A percentile compares a stretch with the other conserved stretches of the same genome.
Conservation (phyloP, 2,888 invertebrate species). For the Therioaphis trifolii region DNA sequence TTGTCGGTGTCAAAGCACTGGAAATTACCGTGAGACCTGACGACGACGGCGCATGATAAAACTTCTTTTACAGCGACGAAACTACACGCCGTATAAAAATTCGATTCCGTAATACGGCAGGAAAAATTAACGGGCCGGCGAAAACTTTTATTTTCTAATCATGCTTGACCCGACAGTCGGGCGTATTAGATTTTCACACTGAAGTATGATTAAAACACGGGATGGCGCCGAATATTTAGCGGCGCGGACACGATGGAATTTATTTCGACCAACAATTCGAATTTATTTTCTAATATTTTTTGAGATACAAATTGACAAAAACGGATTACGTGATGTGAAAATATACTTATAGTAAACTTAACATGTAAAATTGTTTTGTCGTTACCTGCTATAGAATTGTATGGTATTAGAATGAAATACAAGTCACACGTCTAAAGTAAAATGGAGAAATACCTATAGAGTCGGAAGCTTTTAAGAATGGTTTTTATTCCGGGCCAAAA, state of each 20-base stretch:
- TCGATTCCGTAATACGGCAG: too few relatives aligned
- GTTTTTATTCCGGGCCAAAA: slow-evolving; percentile 56
- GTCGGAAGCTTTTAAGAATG: slow-evolving; percentile 57
- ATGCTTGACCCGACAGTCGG: too few relatives aligned
- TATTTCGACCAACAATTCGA: too few relatives aligned
- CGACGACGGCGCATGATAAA: neutral
- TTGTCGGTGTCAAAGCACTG: neutral
- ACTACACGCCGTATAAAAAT: neutral
- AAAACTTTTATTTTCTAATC: too few relatives aligned
- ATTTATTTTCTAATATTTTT: too few relatives aligned
- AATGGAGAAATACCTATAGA: neutral
- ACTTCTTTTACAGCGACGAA: neutral
- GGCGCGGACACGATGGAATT: too few relatives aligned
- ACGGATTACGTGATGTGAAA: neutral
- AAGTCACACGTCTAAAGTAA: slow-evolving; percentile 9
- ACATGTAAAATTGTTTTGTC: neutral
- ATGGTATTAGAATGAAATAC: neutral
- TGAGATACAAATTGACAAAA: too few relatives aligned
- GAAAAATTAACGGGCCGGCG: too few relatives aligned
- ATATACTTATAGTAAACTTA: neutral
- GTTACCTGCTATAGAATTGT: neutral
- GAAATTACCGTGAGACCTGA: slow-evolving; percentile 30
- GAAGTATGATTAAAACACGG: too few relatives aligned
- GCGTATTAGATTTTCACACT: too few relatives aligned
- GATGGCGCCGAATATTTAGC: too few relatives aligned